Conservation (phyloP, 2,797 vertebrate species). For the Oophaga sylvatica region DNA sequence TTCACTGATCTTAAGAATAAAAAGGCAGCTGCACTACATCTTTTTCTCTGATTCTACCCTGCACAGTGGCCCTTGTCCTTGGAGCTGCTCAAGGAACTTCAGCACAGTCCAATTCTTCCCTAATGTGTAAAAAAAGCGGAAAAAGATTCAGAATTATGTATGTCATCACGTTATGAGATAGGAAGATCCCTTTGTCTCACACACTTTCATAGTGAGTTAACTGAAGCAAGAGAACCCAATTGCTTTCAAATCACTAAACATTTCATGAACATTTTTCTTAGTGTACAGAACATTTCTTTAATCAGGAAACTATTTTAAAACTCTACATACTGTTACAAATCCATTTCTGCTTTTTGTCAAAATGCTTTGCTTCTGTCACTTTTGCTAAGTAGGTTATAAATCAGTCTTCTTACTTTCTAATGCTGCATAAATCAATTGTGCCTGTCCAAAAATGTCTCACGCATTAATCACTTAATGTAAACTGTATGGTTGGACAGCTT, state of each 20-base stretch:
- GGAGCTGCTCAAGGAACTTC: too few species aligned
- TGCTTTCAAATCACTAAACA: constrained; percentile 10
- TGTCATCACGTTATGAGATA: too few species aligned
- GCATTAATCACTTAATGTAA: constrained; percentile 61
- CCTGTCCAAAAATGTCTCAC: constrained; percentile 53
- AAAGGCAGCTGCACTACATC: too few species aligned
- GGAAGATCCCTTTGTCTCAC: too few species aligned
- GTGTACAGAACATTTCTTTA: constrained; percentile 18
- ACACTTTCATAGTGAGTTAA: background rate
- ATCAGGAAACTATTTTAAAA: constrained; percentile 40
- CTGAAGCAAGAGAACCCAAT: background rate
- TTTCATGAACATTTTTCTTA: constrained; percentile 19
- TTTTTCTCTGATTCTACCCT: too few species aligned
- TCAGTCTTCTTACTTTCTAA: constrained; percentile 58
- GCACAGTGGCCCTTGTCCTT: too few species aligned
- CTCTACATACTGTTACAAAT: constrained; percentile 26
- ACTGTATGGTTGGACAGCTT: constrained; percentile 55
- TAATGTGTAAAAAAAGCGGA: too few species aligned
- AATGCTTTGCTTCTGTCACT: constrained; percentile 45
- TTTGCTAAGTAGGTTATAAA: constrained; percentile 59
- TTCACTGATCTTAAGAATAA: too few species aligned
- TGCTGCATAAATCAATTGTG: constrained; percentile 59
- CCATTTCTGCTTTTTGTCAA: constrained; percentile 27
- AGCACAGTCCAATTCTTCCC: too few species aligned
- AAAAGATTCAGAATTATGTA: too few species aligned